phyloP scores from a whole-genome alignment of 2,888 invertebrate species.

The Xiphydria camelus region DNA sequence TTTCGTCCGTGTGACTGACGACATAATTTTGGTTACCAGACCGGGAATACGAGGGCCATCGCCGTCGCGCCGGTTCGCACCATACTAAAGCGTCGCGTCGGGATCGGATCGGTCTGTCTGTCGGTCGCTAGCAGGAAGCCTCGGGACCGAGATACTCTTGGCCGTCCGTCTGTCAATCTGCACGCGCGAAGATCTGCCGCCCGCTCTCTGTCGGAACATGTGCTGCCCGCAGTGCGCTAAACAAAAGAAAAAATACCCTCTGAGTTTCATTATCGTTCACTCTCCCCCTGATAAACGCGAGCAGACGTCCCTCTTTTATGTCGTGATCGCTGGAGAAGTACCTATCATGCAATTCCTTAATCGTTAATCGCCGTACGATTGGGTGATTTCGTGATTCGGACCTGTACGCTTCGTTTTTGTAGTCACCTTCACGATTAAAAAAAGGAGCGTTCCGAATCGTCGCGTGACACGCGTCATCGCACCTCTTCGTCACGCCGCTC shows the following conservation, averaged over 20 bases:
- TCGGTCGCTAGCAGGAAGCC: conserved; percentile 55
- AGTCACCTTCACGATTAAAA: too few species aligned
- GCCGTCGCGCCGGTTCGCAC: conserved; percentile 83
- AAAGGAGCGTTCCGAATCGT: too few species aligned
- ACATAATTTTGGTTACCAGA: conserved; percentile 60
- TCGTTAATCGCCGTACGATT: too few species aligned
- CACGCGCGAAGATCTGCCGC: conserved; percentile 50
- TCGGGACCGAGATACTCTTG: conserved; percentile 47
- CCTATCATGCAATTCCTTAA: too few species aligned
- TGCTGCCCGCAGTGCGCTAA: conserved; percentile 19
- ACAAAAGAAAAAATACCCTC: conserved; percentile 16
- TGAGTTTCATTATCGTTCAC: conserved; percentile 9
- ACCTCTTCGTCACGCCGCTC: too few species aligned
- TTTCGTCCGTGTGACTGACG: conserved; percentile 40
- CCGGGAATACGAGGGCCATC: conserved; percentile 81
- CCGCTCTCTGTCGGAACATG: conserved; percentile 15
- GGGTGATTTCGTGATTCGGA: conserved; percentile 16
- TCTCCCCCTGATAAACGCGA: too few species aligned
- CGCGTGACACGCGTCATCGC: too few species aligned
- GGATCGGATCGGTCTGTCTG: conserved; percentile 44
- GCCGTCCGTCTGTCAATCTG: conserved; percentile 35
- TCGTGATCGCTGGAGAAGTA: too few species aligned
- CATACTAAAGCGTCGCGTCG: conserved; percentile 67
- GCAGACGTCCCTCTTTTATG: too few species aligned
- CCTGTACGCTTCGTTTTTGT: conserved; percentile 16